phyloP scores from a whole-genome alignment of 2,113 vertebrate species.

The Lepisosteus osseus region DNA sequence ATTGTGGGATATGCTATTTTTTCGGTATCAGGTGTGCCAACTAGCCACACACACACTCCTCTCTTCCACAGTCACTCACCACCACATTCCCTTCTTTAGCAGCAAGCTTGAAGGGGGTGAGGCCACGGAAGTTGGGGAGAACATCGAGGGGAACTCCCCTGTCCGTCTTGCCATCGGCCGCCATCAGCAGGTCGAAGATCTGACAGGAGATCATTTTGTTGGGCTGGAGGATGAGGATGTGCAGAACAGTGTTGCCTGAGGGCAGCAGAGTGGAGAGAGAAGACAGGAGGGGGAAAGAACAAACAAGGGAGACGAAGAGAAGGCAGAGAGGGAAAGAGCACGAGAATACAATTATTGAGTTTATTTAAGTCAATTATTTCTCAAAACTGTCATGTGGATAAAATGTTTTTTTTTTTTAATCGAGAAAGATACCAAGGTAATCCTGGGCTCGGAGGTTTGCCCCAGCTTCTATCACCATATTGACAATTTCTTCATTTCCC shows the following conservation, averaged over 20 bases:
- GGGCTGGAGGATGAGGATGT: slow-evolving; percentile 82
- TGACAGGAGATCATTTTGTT: slow-evolving; percentile 82
- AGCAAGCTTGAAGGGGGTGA: slow-evolving; percentile 89
- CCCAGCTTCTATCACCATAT: slow-evolving; percentile 80
- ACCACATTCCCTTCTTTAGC: slow-evolving; percentile 86
- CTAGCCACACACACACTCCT: background rate
- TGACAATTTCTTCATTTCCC: slow-evolving; percentile 84
- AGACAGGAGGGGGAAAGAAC: background rate
- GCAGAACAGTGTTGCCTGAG: slow-evolving; percentile 87
- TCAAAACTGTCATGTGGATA: background rate
- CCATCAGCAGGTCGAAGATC: slow-evolving; percentile 80
- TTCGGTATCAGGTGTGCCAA: too few relatives aligned
- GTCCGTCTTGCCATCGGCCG: slow-evolving; percentile 65
- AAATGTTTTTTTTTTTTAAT: too few relatives aligned
- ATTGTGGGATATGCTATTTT: too few relatives aligned
- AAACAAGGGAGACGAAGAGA: background rate
- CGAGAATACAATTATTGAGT: too few relatives aligned
- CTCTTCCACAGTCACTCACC: slow-evolving; percentile 57
- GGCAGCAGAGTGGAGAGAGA: slow-evolving; percentile 18
- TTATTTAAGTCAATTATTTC: too few relatives aligned
- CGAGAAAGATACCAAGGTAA: slow-evolving; percentile 67
- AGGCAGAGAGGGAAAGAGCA: background rate
- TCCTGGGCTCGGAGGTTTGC: slow-evolving; percentile 89
- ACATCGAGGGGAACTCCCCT: slow-evolving; percentile 69
- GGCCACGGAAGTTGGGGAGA: slow-evolving; percentile 77